Conservation (phyloP, 2,113 vertebrate species). For the Corythaeola cristata region DNA sequence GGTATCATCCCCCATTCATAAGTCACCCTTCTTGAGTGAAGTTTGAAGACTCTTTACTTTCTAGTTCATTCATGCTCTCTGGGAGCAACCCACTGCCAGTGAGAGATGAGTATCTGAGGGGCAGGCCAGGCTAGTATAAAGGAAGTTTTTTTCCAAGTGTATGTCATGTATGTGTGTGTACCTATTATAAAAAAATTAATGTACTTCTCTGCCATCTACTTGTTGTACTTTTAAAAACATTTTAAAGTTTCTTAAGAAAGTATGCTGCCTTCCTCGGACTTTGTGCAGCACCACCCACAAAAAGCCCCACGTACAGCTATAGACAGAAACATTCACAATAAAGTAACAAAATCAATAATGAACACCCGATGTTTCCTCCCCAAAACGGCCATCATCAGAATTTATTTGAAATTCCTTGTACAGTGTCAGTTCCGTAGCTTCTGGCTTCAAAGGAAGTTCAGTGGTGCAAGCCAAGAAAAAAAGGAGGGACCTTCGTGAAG, state of each 20-base stretch:
- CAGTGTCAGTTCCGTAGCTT: not conserved
- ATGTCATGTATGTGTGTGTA: not conserved
- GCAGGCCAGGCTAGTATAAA: not conserved
- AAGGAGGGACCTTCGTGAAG: not conserved
- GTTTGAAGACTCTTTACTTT: not conserved
- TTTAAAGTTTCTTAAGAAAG: not conserved
- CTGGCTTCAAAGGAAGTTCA: not conserved
- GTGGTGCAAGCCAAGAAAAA: constrained; percentile 10
- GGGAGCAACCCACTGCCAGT: not conserved
- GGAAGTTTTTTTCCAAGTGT: not conserved
- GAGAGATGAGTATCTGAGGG: not conserved
- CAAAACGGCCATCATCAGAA: not conserved
- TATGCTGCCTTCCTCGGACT: not conserved
- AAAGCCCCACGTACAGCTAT: not conserved
- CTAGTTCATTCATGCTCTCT: not conserved
- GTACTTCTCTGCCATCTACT: not conserved
- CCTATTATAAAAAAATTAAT: not conserved
- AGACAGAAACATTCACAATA: not conserved
- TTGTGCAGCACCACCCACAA: not conserved
- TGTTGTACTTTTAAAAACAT: not conserved
- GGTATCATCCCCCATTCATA: not conserved
- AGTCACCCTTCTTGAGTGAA: not conserved
- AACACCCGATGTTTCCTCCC: not conserved
- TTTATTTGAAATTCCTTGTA: not conserved
- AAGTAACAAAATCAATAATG: not conserved